Conservation (phyloP, 1,140 invertebrate genomes). For the Drosophila kurseongensis region DNA sequence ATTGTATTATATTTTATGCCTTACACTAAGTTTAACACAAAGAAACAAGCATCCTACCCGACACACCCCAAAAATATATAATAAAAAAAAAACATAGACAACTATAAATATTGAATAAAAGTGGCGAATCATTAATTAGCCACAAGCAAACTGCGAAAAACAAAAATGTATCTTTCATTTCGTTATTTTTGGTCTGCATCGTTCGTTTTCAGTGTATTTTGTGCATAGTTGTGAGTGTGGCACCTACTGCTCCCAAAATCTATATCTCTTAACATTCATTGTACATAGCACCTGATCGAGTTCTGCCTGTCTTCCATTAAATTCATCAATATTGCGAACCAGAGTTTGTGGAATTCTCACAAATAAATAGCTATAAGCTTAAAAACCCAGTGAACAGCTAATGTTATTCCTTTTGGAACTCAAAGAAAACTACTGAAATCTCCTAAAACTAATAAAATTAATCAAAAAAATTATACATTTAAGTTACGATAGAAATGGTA, state of each 20-base stretch:
- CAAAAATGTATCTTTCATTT: conserved; percentile 40
- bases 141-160: conserved; percentile 23
- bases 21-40: conserved; percentile 54
- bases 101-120: conserved; percentile 71
- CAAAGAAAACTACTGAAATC: too few species aligned
- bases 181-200: conserved; percentile 47
- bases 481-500: too few species aligned
- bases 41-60: conserved; percentile 22
- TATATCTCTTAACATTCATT: conserved; percentile 44
- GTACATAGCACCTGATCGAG: conserved; percentile 43
- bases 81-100: conserved; percentile 44
- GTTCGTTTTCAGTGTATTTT: conserved; percentile 63
- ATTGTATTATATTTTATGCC: conserved; percentile 72
- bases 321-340: conserved; percentile 8
- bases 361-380: too few species aligned
- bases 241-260: conserved; percentile 47
- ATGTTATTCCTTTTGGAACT: too few species aligned
- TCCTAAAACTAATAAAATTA: too few species aligned
- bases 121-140: conserved; percentile 41
- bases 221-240: conserved; percentile 61
- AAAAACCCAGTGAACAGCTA: too few species aligned
- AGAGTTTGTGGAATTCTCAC: conserved; percentile 17
- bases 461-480: too few species aligned
- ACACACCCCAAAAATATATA: conserved; percentile 20
- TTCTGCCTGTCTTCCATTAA: conserved; percentile 52